Base-by-base conservation (phyloP, 2,797 vertebrate species). In the Syngnathus rostellatus region DNA sequence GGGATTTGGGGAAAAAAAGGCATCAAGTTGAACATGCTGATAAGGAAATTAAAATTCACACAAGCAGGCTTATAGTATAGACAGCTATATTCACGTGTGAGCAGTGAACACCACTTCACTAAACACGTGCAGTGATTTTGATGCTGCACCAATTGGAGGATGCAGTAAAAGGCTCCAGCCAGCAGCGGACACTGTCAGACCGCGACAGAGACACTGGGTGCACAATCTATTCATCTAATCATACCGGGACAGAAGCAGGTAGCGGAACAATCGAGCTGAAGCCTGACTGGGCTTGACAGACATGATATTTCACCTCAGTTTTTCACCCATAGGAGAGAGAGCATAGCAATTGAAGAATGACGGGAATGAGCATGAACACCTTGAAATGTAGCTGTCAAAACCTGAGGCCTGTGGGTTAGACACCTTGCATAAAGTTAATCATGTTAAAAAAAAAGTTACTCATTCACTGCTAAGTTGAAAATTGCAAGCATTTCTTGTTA, bases 141-240 rank as follows among this genome's bases (percentile, higher is more conserved):
- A 40, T 2, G 19, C 48, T 17, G 8, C 66, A 37, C 51, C 7
- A 5, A 45, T 31, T 64, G 82, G 62, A 23, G 81, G 72, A 57
- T 91, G 91, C 89, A 91, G 88, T 93, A 85, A 86, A 72, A 69
- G 21, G 64, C 78, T 87, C 41, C 85, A 75, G 62, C 91, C 92
- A 89, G 89, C 85, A 92, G 92, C 73, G 87, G 90, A 91, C 90
- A 91, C 90, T 92, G 87, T 93, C 87, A 90, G 89, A 85, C 77
- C 83, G 89, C 57, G 66, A 19, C 74, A 51, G 38, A 37, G 25
- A 7, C 55, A 8, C 55, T 45, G 9, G 8, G 19, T n/a, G n/a
- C 7, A 5, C 38, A 10, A 41, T n/a, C 19, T 41, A 21, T 39
- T 41, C 38, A 6, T 17, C 21, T 23, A 45, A 62, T 62, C 60